Conservation (phyloP, 2,113 vertebrate genomes). For the Cromileptes altivelis region DNA sequence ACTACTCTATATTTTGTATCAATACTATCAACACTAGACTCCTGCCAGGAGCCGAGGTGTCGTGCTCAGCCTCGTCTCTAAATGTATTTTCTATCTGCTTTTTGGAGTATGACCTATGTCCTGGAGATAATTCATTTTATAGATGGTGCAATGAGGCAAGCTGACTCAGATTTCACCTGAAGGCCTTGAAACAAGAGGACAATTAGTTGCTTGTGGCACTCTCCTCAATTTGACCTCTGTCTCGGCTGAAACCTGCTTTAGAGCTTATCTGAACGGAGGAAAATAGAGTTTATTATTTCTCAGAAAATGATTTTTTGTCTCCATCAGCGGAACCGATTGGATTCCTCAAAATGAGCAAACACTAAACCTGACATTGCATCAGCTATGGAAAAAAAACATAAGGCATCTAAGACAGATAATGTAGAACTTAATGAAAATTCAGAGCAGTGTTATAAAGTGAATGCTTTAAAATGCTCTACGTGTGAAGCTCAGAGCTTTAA, state of each 20-base stretch:
- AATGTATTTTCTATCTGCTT: constrained; percentile 41
- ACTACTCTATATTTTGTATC: constrained; percentile 35
- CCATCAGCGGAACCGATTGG: constrained; percentile 7
- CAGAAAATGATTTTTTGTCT: constrained; percentile 7
- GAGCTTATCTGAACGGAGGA: background rate
- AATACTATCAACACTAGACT: constrained; percentile 24
- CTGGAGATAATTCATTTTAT: constrained; percentile 24
- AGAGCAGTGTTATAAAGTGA: background rate
- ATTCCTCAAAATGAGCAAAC: constrained; percentile 36
- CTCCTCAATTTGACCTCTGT: constrained; percentile 21
- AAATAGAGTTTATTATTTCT: constrained; percentile 3
- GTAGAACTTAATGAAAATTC: background rate
- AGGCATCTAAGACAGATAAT: background rate
- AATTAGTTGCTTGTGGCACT: constrained; percentile 14
- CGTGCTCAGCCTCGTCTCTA: background rate
- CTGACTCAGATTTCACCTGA: constrained; percentile 35
- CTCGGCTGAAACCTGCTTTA: background rate
- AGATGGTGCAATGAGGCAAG: background rate
- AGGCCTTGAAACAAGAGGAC: constrained; percentile 25
- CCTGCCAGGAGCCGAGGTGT: background rate
- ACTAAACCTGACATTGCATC: constrained; percentile 28
- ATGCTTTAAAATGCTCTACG: background rate
- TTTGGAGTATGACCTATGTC: constrained; percentile 17
- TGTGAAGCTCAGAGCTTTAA: constrained; percentile 1
- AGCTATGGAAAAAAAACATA: background rate